These are phyloP conservation scores for Sesia apiformis DNA, from an alignment of 2,888 invertebrate species.

Conservation along the genomic window DNA sequence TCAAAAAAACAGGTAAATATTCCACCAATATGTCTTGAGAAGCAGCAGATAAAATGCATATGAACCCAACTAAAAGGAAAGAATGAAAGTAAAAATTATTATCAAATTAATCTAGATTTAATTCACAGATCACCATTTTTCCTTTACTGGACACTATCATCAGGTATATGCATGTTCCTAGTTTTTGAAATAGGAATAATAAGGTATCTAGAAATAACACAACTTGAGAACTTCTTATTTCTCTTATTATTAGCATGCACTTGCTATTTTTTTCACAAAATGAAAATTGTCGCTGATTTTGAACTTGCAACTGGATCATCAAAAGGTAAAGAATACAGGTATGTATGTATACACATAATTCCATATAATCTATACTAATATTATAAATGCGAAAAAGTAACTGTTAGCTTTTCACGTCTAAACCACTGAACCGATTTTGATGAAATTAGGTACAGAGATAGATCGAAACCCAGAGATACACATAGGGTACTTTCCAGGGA, in stretches of 20 bases:
- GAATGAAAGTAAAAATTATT: too few relatives aligned
- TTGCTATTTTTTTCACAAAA: constrained; percentile 57
- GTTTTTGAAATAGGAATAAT: constrained; percentile 83
- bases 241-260: constrained; percentile 44
- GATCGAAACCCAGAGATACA: too few relatives aligned
- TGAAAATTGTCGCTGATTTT: constrained; percentile 56
- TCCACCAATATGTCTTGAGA: background rate
- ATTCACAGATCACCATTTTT: constrained; percentile 81
- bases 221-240: constrained; percentile 56
- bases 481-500: too few relatives aligned
- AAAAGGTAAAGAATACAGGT: constrained; percentile 66
- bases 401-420: too few relatives aligned
- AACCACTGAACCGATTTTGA: too few relatives aligned
- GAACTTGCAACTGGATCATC: constrained; percentile 53
- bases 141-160: constrained; percentile 82
- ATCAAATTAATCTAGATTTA: background rate
- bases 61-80: background rate
- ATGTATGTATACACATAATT: constrained; percentile 2
- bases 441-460: too few relatives aligned
- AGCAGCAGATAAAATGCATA: background rate
- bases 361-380: too few relatives aligned
- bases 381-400: too few relatives aligned
- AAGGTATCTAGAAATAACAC: constrained; percentile 79
- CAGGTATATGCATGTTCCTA: constrained; percentile 77
- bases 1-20: constrained; percentile 55